phyloP scores from a whole-genome alignment of 2,888 invertebrate genomes.

The Arenicola marina region DNA sequence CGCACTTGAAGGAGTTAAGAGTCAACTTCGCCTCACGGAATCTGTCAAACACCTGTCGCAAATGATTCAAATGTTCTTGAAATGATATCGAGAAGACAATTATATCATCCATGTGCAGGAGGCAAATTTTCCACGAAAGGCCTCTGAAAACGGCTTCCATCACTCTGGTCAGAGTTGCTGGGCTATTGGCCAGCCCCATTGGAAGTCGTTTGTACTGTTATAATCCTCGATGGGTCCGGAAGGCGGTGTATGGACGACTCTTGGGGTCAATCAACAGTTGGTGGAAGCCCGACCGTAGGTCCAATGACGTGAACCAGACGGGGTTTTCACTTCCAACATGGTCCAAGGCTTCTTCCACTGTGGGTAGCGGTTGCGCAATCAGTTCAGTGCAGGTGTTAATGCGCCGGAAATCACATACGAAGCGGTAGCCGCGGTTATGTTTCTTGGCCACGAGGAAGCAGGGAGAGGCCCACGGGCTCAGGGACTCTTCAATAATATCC shows the following conservation, averaged over 20 bases:
- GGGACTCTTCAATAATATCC: neutral
- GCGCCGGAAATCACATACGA: neutral
- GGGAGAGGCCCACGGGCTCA: neutral
- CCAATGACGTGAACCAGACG: neutral
- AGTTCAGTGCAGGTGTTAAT: neutral
- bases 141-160: neutral
- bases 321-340: neutral
- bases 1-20: conserved; percentile 1
- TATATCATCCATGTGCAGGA: conserved; percentile 6
- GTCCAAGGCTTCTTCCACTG: neutral
- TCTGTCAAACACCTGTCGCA: neutral
- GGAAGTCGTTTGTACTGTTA: neutral
- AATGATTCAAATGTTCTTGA: neutral
- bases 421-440: neutral
- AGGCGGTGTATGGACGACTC: neutral
- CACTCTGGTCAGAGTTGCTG: neutral
- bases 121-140: neutral
- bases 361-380: neutral
- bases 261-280: neutral
- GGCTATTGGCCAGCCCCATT: neutral
- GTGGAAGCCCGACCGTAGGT: neutral
- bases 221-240: neutral
- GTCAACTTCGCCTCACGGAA: neutral
- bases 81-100: neutral
- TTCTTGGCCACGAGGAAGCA: neutral